These are phyloP conservation scores for Carapus acus DNA, from an alignment of 2,797 vertebrate genomes.

Conservation along the genomic window DNA sequence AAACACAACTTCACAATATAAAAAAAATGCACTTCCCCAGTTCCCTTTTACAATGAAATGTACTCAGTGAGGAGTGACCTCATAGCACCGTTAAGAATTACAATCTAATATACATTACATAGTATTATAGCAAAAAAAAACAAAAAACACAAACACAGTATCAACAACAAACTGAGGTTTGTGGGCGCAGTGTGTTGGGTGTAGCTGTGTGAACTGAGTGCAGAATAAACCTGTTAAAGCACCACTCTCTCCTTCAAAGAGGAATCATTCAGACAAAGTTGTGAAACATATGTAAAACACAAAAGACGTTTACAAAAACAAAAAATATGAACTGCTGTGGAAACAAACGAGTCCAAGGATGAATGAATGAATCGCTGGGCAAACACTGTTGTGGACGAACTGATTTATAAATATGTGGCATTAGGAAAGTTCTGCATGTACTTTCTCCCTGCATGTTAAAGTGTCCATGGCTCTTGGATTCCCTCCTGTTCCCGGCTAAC, in stretches of 20 bases:
- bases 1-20: slow-evolving; percentile 58
- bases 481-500: slow-evolving; percentile 21
- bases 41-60: slow-evolving; percentile 58
- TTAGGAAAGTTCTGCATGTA: slow-evolving; percentile 43
- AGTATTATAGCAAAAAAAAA: slow-evolving; percentile 45
- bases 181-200: slow-evolving; percentile 18
- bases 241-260: slow-evolving; percentile 36
- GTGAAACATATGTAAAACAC: slow-evolving; percentile 1
- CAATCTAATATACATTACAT: slow-evolving; percentile 59
- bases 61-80: slow-evolving; percentile 49
- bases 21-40: slow-evolving; percentile 57
- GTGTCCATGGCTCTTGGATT: slow-evolving; percentile 61
- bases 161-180: slow-evolving; percentile 53
- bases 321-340: slow-evolving; percentile 6
- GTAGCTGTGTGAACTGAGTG: slow-evolving; percentile 5
- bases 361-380: slow-evolving; percentile 6
- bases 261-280: slow-evolving; percentile 7
- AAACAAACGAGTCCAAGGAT: slow-evolving; percentile 9
- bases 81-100: slow-evolving; percentile 63
- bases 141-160: slow-evolving; percentile 46
- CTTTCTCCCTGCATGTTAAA: slow-evolving; percentile 64
- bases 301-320: background rate
- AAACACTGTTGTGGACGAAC: slow-evolving; percentile 53
- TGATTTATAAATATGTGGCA: slow-evolving; percentile 62
- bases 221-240: slow-evolving; percentile 20